phyloP scores from a whole-genome alignment of 1,140 invertebrate species.

The Leptinotarsa texana region DNA sequence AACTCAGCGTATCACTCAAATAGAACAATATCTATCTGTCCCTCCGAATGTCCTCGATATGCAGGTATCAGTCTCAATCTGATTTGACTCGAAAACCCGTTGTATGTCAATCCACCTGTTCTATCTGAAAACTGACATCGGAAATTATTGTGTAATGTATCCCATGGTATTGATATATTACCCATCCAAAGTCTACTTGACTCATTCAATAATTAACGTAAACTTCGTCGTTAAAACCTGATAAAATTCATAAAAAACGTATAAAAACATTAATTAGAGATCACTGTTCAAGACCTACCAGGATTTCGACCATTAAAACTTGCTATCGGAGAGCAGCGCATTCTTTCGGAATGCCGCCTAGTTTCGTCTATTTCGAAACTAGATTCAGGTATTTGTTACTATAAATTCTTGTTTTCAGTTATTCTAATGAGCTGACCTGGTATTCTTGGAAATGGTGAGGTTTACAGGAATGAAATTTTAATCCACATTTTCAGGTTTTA shows the following conservation, averaged over 20 bases:
- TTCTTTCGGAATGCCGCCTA: slow-evolving; percentile 6
- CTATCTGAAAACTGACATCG: background rate
- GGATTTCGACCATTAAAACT: slow-evolving; percentile 9
- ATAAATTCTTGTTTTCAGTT: background rate
- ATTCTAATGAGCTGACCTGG: background rate
- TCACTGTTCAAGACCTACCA: slow-evolving; percentile 8
- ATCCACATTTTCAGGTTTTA: no score
- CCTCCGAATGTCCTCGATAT: no score
- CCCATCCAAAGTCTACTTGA: background rate
- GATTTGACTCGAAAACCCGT: background rate
- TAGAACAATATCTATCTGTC: no score
- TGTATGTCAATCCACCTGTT: background rate
- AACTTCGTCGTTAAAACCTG: slow-evolving; percentile 7
- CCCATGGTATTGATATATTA: background rate
- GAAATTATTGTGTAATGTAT: background rate
- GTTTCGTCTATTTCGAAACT: slow-evolving; percentile 3
- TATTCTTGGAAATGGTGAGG: background rate
- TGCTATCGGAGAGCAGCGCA: background rate
- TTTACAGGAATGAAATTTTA: no score
- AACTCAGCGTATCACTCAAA: no score
- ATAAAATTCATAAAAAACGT: slow-evolving; percentile 14
- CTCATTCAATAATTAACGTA: slow-evolving; percentile 6
- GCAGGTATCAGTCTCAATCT: background rate
- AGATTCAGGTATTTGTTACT: slow-evolving; percentile 12
- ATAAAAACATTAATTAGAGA: slow-evolving; percentile 12